Evolutionary conservation across 1,140 invertebrate species (phyloP), one percentile per base, ranked within the genome.

Genomic region (Diachasma alloeum): DNA sequence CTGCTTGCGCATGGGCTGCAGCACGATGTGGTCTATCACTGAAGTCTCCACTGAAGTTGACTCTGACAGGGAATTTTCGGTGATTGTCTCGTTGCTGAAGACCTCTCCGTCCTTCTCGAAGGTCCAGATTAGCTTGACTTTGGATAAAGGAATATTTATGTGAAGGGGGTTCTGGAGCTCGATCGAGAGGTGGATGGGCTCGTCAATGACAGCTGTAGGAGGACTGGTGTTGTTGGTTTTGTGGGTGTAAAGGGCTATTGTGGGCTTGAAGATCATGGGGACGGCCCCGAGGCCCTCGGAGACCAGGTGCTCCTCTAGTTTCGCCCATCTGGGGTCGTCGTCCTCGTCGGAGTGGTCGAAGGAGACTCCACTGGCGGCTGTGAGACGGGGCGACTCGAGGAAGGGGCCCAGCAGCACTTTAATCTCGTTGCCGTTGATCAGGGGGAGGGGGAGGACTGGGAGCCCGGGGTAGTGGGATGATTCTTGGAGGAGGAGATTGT

Each of bases 61-160:
- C 82, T 82, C 73, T 83, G 81, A 68, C 79, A 84, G 72, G 17
- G 44, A 74, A 46, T 81, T 56, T 11, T 74, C 87, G 87, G 19
- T 85, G 42, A 9, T 81, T 63, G 63, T 87, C 84, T 89, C 87
- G 77, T 91, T 91, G 11, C 83, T 85, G 3, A 87, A 42, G 17
- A 81, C 82, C 69, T 90, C 87, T 24, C 89, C 84, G 5, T 86
- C 87, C 24, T 90, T 83, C 4, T 87, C 90, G 74, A 96, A 95
- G 19, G 90, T 92, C 96, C 96, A 98, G n/a, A 97, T 86, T 17
- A 97, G 87, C 81, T 93, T 92, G 4, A 98, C 90, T 79, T 96
- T 92, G 42, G 92, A 92, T 24, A 98, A 86, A 17, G 92, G 88
- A 68, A 97, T 83, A 4, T 93, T 88, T 56, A 97, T 94, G 78